These are phyloP conservation scores for Zoroaster sp. DNA, from an alignment of 53 echinoderm and acorn worm species.

Conservation along the genomic window DNA sequence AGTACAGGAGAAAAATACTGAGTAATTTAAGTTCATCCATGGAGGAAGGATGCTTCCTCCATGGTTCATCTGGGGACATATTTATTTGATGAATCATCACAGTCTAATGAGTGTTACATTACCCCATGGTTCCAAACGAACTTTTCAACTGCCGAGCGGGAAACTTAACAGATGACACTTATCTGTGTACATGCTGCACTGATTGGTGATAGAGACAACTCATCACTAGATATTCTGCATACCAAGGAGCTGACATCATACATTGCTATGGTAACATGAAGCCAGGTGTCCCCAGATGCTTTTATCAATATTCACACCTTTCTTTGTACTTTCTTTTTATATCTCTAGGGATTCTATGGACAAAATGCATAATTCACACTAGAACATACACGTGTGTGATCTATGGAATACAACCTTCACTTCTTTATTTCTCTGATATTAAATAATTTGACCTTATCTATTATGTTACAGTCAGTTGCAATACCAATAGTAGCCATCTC, in stretches of 20 bases:
- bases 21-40: neutral
- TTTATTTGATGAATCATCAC: neutral
- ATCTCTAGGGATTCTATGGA: no score
- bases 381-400: no score
- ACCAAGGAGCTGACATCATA: conserved; percentile 32
- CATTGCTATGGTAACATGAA: conserved; percentile 22
- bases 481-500: no score
- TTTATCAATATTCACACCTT: neutral
- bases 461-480: no score
- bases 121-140: no score
- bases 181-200: neutral
- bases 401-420: no score
- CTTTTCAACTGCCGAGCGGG: no score
- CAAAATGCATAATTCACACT: no score
- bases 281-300: conserved; percentile 6
- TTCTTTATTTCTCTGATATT: no score
- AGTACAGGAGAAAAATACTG: neutral
- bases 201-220: neutral
- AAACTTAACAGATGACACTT: neutral
- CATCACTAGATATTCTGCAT: neutral
- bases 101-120: no score
- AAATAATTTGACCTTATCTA: no score
- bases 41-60: neutral
- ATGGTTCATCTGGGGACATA: neutral
- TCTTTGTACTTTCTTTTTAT: neutral